Base-by-base conservation (phyloP, 2,888 invertebrate species). In the Unio pictorum region DNA sequence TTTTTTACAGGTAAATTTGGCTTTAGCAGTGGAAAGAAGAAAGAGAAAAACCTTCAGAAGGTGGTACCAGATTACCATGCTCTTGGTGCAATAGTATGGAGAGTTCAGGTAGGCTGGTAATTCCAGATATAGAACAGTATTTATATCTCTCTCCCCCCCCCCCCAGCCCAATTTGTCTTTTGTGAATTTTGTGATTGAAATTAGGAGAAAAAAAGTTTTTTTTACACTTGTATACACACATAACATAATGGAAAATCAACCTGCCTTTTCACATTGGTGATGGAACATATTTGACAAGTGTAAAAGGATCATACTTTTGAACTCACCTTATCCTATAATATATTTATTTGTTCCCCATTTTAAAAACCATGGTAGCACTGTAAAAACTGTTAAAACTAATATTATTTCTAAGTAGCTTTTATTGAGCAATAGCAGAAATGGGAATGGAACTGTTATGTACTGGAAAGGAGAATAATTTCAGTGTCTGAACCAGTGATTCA, bases 41-140 rank as follows among this genome's bases (percentile, higher is more conserved):
- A 96, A 89, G 93, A 95, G 87, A 92, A 94, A 88, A 90, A 93
- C 84, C 92, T 95, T 86, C 93, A 95, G 80, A 92, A 94, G 79
- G 93, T 94, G 79, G 93, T 93, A 64, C 93, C 94, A 66, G 95
- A 96, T 86, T 92, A 94, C 20, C 93, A 91, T 80, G 85, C 90
- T 20, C 85, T 86, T 57, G 91, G 91, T 30, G 91, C 90, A 17
- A 77, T 91, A 55, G 87, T 90, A 23, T 91, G 91, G 91, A 82
- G 84, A 70, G 88, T 91, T 17, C 89, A 90, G 81, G 90, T 91
- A 56, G 93, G 75, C 65, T 54, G 5, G 18, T 45, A 15, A 45
- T 11, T 15, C 45, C 45, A 15, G 15, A 45, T 45, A 45, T 45
- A 54, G 15, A 23, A 28, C 17, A n/a, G 30, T 55, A 15, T 55